Conservation (phyloP, 1,140 invertebrate genomes). For the Drosophila bocki region DNA sequence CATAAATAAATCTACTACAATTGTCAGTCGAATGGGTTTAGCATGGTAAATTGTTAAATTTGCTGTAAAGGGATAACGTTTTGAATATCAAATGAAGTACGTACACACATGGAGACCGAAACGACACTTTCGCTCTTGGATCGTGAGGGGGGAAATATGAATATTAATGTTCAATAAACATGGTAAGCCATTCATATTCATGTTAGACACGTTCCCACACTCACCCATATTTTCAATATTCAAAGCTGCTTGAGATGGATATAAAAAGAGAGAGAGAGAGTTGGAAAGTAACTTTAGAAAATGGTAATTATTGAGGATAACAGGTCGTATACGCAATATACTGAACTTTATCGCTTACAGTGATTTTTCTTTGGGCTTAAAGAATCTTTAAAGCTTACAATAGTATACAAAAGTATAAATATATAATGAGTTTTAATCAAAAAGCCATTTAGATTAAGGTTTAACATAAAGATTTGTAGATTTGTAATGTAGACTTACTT, state of each 20-base stretch:
- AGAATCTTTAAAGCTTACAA: not conserved
- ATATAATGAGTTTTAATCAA: not conserved
- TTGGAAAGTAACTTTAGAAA: not conserved
- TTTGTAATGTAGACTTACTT: not conserved
- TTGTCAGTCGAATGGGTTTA: conserved; percentile 11
- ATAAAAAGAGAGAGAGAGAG: conserved; percentile 16
- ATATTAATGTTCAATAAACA: conserved; percentile 66
- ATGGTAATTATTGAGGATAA: conserved; percentile 17
- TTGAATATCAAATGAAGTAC: conserved; percentile 31
- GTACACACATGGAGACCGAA: not conserved
- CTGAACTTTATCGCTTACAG: not conserved
- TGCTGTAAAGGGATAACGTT: conserved; percentile 25
- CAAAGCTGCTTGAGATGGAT: conserved; percentile 7
- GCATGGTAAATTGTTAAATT: conserved; percentile 31
- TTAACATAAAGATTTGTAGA: not conserved
- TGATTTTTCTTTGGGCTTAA: not conserved
- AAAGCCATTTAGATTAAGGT: not conserved
- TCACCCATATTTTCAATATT: conserved; percentile 12
- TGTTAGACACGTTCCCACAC: conserved; percentile 19
- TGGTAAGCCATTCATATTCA: conserved; percentile 37
- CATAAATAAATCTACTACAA: conserved; percentile 39
- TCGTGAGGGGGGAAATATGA: conserved; percentile 41
- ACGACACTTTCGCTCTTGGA: conserved; percentile 1
- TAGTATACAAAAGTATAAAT: not conserved
- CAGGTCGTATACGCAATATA: conserved; percentile 56